Evolutionary conservation across 2,113 vertebrate species (phyloP).

Genomic region (Entosphenus tridentatus): DNA sequence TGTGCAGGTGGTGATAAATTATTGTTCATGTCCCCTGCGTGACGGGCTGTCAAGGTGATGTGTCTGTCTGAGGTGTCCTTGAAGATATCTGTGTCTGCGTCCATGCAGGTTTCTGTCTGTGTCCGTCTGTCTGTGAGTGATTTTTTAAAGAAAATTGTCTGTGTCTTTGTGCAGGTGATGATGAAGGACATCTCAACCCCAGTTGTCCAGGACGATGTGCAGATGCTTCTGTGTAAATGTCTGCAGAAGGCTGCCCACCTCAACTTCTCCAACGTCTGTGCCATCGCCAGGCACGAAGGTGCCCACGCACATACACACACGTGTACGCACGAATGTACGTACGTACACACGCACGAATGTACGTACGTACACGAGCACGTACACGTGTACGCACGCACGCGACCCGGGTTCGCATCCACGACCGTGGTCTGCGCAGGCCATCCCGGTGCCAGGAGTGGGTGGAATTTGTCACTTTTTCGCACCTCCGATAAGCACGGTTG

Average conservation of each 20-base stretch:
- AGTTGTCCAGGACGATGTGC: slow-evolving; percentile 74
- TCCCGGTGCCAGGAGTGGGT: no score
- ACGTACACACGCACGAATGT: background rate
- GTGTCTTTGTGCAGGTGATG: slow-evolving; percentile 16
- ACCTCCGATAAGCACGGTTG: no score
- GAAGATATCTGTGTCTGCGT: no score
- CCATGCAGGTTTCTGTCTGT: slow-evolving; percentile 12
- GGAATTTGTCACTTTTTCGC: no score
- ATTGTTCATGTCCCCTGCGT: no score
- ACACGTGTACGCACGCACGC: background rate
- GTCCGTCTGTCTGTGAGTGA: background rate
- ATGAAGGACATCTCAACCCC: slow-evolving; percentile 94
- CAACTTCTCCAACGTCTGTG: slow-evolving; percentile 81
- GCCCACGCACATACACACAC: background rate
- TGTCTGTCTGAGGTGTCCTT: no score
- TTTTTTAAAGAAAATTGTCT: background rate
- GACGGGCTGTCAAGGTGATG: no score
- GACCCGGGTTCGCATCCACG: no score
- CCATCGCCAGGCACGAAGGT: slow-evolving; percentile 85
- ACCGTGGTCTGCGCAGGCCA: no score
- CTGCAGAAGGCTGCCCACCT: slow-evolving; percentile 73
- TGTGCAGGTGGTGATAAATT: no score
- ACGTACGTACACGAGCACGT: background rate
- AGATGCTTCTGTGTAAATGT: slow-evolving; percentile 62
- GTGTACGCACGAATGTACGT: background rate